Base-by-base conservation (phyloP, 2,797 vertebrate species). In the Falco berigora region DNA sequence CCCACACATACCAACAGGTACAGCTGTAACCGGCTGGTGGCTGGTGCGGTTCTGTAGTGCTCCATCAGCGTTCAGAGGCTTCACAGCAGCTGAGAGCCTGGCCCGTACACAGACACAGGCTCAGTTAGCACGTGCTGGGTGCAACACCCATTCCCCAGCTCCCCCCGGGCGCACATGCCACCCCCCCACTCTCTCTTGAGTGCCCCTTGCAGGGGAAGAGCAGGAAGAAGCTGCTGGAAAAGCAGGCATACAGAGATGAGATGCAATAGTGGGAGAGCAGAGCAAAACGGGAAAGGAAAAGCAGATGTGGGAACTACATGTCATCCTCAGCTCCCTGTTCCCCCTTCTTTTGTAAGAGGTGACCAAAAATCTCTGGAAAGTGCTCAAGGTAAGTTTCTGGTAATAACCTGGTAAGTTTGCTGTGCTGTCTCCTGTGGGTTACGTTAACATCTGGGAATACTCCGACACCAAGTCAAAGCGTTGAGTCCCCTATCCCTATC, bases 81-180 rank as follows among this genome's bases (percentile, higher is more conserved):
- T 62, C 47, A 12, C 24, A 14, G 8, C 4, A 22, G 55, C 34
- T 3, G 38, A 71, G 18, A 19, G 21, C n/a, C 75, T 34, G 34
- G 8, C 25, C 38, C 14, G 0, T 8, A 9, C 1, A 5, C n/a
- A 55, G 56, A 5, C 2, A 0, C 11, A 11, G 53, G 38, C 59
- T 59, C 56, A 1, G 7, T 20, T 25, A 49, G 9, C 32, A 7
- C 11, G 8, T 44, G 28, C 42, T n/a, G 47, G 52, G 18, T 36
- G 72, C 44, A 10, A 10, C 5, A 25, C 16, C 64, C 7, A 0
- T 40, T 10, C 58, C 80, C 38, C 13, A 6, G 38, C 27, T 53
- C 38, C 64, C 1, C 38, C 64, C 1, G 1, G 14, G 23, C 68
- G 32, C 23, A 14, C 21, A 40, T 23, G 14, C 2, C 12, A 20